Evolutionary conservation across 2,113 vertebrate genomes (phyloP).

Genomic region (Pangasianodon gigas): DNA sequence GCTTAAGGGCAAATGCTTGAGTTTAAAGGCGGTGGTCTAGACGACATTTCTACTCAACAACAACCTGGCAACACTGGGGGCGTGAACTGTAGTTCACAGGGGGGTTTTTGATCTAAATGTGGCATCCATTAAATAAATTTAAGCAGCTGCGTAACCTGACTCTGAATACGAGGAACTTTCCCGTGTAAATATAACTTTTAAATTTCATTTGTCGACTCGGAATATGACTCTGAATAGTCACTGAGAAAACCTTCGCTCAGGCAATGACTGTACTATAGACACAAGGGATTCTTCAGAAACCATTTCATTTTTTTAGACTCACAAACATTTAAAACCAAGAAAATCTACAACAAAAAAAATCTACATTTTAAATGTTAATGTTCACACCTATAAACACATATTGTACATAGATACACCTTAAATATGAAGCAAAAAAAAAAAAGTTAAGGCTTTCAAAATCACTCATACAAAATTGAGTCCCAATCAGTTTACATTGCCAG

Average conservation of each 20-base stretch:
- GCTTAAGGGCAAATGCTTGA: background rate
- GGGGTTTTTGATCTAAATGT: background rate
- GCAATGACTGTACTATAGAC: background rate
- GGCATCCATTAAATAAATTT: background rate
- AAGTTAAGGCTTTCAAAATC: background rate
- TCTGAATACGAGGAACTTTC: background rate
- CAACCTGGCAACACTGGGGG: background rate
- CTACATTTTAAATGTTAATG: background rate
- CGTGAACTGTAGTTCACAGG: background rate
- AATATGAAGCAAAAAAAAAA: background rate
- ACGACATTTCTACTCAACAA: background rate
- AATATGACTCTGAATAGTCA: background rate
- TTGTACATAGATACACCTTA: background rate
- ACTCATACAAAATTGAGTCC: background rate
- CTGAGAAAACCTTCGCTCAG: background rate
- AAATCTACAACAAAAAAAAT: constrained; percentile 22
- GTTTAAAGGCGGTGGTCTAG: background rate
- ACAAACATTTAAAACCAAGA: background rate
- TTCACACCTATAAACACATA: constrained; percentile 26
- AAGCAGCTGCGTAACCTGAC: background rate
- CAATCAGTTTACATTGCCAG: background rate
- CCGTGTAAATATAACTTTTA: background rate
- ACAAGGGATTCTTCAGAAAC: background rate
- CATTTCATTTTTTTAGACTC: background rate
- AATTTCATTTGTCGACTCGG: background rate